Base-by-base conservation (phyloP, 2,113 vertebrate genomes). In the Otus sunia region DNA sequence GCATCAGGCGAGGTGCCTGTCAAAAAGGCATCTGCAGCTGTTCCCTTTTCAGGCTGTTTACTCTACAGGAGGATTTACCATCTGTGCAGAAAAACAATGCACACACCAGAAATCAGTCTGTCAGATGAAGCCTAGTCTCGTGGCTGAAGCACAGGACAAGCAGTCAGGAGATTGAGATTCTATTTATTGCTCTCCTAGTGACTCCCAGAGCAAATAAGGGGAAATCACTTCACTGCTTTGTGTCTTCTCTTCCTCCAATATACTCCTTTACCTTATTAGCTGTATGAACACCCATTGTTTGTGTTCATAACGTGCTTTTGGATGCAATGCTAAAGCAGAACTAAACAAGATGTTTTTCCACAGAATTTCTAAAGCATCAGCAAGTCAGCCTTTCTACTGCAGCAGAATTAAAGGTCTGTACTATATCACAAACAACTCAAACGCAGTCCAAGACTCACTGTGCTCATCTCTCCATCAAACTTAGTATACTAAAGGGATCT, bases 111-210 rank as follows among this genome's bases (percentile, higher is more conserved):
- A 20, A 34, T 3, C 92, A 27, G 76, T 29, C 90, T 59, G 95
- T 59, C 96, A 92, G 87, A 94, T 18, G 89, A 22, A 91, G 96
- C 58, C 41, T 9, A 32, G 86, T 77, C 97, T 91, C 87, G 84
- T 95, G 94, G 95, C 89, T 88, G 64, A 29, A 59, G 95, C 96
- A 93, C 93, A 96, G 95, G 93, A 97, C 93, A 63, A 62, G 94
- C 92, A 92, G 89, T 92, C 96, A 95, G 94, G 89, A 96, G 95
- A 90, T 85, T 90, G 29, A 60, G 74, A 83, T 91, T 94, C 94
- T 96, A 95, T 95, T 97, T 94, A 94, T 96, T 92, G 92, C 89
- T 90, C 86, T 87, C 49, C 63, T 7, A 22, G 68, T 56, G 86
- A 39, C 79, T 94, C 56, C 84, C 86, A 53, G 58, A 77, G 94